Base-by-base conservation (phyloP, 2,113 vertebrate species). In the Zosterops pallidus region DNA sequence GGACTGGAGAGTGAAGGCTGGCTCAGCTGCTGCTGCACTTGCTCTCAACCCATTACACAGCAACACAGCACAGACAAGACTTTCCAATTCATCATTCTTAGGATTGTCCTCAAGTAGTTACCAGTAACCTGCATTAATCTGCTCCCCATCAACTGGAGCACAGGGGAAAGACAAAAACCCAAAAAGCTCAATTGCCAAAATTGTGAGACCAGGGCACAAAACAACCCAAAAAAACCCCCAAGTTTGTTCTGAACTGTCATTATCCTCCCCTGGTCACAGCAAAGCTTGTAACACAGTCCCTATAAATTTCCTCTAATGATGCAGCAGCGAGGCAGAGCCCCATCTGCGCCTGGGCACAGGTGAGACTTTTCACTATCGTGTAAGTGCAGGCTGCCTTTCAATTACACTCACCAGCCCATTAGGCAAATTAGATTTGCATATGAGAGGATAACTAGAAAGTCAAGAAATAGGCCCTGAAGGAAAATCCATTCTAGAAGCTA, bases 361-460 rank as follows among this genome's bases (percentile, higher is more conserved):
- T 96, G 95, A 96, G 90, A 96, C 93, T 94, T 78, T 59, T 41
- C 93, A 87, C 83, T 42, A 75, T 47, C 23, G 0, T 88, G 65
- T 92, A 91, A 93, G 93, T 57, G 91, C 77, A 93, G 76, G 49
- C 86, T 95, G 97, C 87, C 95, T 96, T 94, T 86, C 96, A 95
- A 95, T 95, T 95, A 96, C 94, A 92, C 77, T 93, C 94, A 95
- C 68, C 91, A 96, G 83, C 35, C 92, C 92, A 96, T 96, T 95
- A 95, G 89, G 92, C 92, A 95, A 95, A 97, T 94, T 78, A 86
- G 56, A 84, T 95, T 86, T 95, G 64, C 93, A 92, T 83, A 93
- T 2, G 57, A 92, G 86, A 94, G 50, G 88, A 80, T 86, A 92
- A 92, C 89, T 83, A 67, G 86, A 79, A 95, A 81, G 78, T 93